A percentile compares a stretch with the other conserved stretches of the same genome.
phyloP scores from a whole-genome alignment of 2,113 vertebrate genomes.

The Otocyon megalotis region DNA sequence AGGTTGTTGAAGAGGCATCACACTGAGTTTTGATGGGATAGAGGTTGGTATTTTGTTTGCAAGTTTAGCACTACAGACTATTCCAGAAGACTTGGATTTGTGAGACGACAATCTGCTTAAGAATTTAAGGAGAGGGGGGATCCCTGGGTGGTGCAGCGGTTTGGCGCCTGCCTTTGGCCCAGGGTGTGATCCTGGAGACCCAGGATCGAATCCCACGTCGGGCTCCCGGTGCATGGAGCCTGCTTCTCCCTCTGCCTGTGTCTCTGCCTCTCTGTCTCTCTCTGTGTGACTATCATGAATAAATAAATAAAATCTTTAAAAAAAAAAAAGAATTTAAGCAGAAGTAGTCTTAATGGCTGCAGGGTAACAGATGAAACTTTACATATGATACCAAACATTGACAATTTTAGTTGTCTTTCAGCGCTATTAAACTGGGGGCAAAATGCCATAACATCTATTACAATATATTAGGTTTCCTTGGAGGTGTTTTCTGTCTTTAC shows the following conservation, averaged over 20 bases:
- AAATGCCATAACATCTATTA: background rate
- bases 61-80: conserved; percentile 90
- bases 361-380: conserved; percentile 92
- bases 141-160: too few relatives aligned
- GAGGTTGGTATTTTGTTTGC: conserved; percentile 95
- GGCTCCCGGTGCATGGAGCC: too few relatives aligned
- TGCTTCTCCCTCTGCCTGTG: too few relatives aligned
- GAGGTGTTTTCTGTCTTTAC: background rate
- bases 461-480: background rate
- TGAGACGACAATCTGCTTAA: conserved; percentile 89
- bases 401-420: conserved; percentile 88
- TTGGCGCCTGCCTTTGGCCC: too few relatives aligned
- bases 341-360: conserved; percentile 85
- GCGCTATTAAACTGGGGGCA: background rate
- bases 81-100: conserved; percentile 92
- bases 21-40: conserved; percentile 92
- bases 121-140: conserved; percentile 87
- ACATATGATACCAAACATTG: conserved; percentile 92
- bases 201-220: too few relatives aligned
- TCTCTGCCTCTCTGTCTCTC: too few relatives aligned
- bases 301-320: too few relatives aligned
- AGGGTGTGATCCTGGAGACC: too few relatives aligned
- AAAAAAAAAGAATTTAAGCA: conserved; percentile 84
- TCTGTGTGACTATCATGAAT: too few relatives aligned
- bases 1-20: conserved; percentile 82